Evolutionary conservation across 2,797 vertebrate genomes (phyloP), one percentile per base, ranked within the genome.

Genomic region (Hydrophis major): DNA sequence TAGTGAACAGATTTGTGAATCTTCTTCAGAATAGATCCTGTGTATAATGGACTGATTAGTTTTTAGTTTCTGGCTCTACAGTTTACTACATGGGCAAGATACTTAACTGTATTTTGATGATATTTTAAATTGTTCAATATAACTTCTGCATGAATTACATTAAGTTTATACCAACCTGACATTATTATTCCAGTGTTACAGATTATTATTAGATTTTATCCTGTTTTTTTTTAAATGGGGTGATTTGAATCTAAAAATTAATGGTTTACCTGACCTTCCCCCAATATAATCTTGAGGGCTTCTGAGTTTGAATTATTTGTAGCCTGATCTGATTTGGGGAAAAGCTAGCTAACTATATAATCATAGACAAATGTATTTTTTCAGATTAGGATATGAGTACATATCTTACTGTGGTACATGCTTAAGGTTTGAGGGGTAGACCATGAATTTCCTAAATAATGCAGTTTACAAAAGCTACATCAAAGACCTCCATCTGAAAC

Each of bases 51-150:
- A 47, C 47, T 59, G 42, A 32, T 61, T 92, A 95, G 87, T 89
- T 95, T 94, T 94, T 90, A 95, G 92, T 95, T 88, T 87, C 78
- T 96, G 95, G 92, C 90, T 94, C 94, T 94, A 92, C 93, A 83
- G 50, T 69, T 92, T 92, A 94, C 60, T 88, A 66, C 87, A 92
- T 92, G 25, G 28, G 74, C 91, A 95, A 94, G 93, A 92, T 93
- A 83, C 94, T 94, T 94, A 66, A 37, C 87, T n/a, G 22, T 28
- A 50, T 69, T 90, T 59, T 13, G 63, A 25, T 66, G 42, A 37
- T 2, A 18, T 7, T 90, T 47, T 32, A 69, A 37, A 28, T 32
- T 32, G 2, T 69, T 32, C 7, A 25, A 56, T 27, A 25, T 5
- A 12, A 12, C 14, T 88, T 88, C 66, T 4, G 37, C 56, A 28